These are phyloP conservation scores for Nymphalis c-album DNA, from an alignment of 2,888 invertebrate genomes.

Conservation along the genomic window DNA sequence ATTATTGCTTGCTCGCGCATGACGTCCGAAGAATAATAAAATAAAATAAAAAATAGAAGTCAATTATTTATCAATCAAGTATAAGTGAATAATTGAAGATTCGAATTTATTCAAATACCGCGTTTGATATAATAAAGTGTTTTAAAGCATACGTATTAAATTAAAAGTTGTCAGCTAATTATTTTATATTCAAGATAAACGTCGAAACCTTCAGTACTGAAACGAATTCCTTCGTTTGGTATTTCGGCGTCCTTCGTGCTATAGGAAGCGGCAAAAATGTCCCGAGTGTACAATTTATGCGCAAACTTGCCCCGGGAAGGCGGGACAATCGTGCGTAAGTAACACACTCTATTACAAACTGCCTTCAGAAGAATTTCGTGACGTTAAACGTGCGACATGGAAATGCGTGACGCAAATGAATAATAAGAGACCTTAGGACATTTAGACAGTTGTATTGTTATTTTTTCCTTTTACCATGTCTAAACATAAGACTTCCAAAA, in stretches of 20 bases:
- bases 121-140: too few relatives aligned
- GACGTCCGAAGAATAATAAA: too few relatives aligned
- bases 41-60: too few relatives aligned
- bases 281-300: constrained; percentile 9
- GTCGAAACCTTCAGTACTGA: not conserved
- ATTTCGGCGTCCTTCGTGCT: constrained; percentile 14
- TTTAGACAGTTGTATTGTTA: not conserved
- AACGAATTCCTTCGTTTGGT: constrained; percentile 17
- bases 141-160: too few relatives aligned
- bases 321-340: constrained; percentile 14
- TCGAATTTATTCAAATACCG: too few relatives aligned
- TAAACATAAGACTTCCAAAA: too few relatives aligned
- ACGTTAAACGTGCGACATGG: constrained; percentile 11
- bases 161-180: too few relatives aligned
- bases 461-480: too few relatives aligned
- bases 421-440: constrained; percentile 5
- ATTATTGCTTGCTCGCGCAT: too few relatives aligned
- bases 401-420: constrained; percentile 15
- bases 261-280: constrained; percentile 4
- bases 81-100: too few relatives aligned
- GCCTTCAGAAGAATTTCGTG: constrained; percentile 6
- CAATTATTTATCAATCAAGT: too few relatives aligned
- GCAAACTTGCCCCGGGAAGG: not conserved
- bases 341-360: constrained; percentile 14
- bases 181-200: too few relatives aligned